Conservation (phyloP, 2,888 invertebrate species). For the Hipparchia semele region DNA sequence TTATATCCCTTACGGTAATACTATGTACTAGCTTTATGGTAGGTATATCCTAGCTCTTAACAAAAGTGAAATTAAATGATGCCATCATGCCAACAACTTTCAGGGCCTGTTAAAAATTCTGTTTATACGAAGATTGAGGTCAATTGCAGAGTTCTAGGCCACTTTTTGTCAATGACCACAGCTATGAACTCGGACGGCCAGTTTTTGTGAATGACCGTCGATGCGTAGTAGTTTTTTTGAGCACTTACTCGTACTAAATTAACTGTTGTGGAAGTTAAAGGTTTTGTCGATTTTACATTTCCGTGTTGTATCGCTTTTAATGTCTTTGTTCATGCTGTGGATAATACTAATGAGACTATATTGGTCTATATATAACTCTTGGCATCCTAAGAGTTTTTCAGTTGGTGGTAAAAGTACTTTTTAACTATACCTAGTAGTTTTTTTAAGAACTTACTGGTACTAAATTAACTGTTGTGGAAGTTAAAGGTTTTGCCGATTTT, state of each 20-base stretch:
- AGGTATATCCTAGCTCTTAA: too few relatives aligned
- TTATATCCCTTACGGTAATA: too few relatives aligned
- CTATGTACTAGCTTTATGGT: too few relatives aligned
- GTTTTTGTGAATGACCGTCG: conserved; percentile 15
- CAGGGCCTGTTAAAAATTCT: not conserved
- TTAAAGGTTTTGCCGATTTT: not conserved
- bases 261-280: not conserved
- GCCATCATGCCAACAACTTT: not conserved
- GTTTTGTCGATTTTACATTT: not conserved
- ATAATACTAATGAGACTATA: too few relatives aligned
- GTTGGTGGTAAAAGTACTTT: too few relatives aligned
- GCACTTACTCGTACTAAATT: not conserved
- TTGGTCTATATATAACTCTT: too few relatives aligned
- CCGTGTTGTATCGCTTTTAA: not conserved
- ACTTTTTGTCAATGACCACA: conserved; percentile 38
- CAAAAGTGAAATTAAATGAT: too few relatives aligned
- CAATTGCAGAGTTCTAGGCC: conserved; percentile 41
- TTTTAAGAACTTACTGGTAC: not conserved
- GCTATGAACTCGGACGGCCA: conserved; percentile 41
- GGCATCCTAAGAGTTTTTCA: too few relatives aligned
- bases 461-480: not conserved
- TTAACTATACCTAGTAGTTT: not conserved
- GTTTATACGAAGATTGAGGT: conserved; percentile 31
- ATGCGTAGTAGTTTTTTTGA: not conserved
- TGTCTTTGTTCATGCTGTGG: too few relatives aligned